A percentile compares a stretch with the other conserved stretches of the same genome.
Evolutionary conservation across 53 echinoderm and acorn worm species (phyloP).

Genomic region (Zoroaster sp.): DNA sequence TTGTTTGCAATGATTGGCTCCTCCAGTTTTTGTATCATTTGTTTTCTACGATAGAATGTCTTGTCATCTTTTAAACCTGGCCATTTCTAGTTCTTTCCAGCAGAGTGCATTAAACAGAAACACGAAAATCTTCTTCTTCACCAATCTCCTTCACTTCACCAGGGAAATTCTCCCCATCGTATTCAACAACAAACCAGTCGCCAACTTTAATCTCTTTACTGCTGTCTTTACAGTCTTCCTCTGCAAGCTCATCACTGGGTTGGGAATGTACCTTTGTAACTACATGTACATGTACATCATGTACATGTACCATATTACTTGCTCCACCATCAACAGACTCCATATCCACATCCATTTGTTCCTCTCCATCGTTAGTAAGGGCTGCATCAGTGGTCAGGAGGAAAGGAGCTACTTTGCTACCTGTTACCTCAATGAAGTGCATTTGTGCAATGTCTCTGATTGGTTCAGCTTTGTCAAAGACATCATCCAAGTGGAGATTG

Average conservation of each 20-base stretch:
- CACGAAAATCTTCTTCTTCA: slow-evolving; percentile 32
- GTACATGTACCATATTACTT: neutral
- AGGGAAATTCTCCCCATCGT: slow-evolving; percentile 19
- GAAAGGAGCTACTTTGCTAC: neutral
- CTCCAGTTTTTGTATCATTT: slow-evolving; percentile 31
- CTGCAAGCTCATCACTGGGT: neutral
- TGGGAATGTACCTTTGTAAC: no score
- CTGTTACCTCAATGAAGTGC: slow-evolving; percentile 14
- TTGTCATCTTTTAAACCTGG: slow-evolving; percentile 39
- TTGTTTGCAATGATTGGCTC: slow-evolving; percentile 31
- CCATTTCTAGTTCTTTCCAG: slow-evolving; percentile 62
- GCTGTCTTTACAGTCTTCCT: neutral
- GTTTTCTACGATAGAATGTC: slow-evolving; percentile 17
- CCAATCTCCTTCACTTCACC: slow-evolving; percentile 45
- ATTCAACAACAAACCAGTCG: slow-evolving; percentile 30
- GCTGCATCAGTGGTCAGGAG: slow-evolving; percentile 13
- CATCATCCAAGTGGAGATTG: slow-evolving; percentile 16
- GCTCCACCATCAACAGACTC: neutral
- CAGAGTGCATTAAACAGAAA: slow-evolving; percentile 51
- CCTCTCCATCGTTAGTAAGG: neutral
- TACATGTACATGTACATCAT: no score
- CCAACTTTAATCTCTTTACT: slow-evolving; percentile 13
- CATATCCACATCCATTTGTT: neutral
- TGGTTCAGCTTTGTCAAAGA: slow-evolving; percentile 1
- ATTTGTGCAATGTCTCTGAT: slow-evolving; percentile 24